phyloP scores from a whole-genome alignment of 2,888 invertebrate species.

The Cheilosia impressa region DNA sequence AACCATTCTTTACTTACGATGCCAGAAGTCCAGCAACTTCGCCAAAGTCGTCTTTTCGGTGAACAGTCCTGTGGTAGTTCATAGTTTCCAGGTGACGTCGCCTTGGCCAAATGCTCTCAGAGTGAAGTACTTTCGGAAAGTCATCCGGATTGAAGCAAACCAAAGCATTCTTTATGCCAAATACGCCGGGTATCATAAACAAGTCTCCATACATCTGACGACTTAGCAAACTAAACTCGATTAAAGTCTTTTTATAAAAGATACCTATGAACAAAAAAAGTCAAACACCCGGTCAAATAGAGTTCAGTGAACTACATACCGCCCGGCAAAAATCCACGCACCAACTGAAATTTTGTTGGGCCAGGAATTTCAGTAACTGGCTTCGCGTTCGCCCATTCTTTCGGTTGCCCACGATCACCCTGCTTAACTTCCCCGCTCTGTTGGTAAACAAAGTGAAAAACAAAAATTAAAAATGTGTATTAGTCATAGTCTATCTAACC shows the following conservation, averaged over 20 bases:
- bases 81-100: slow-evolving; percentile 82
- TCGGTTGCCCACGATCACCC: neutral
- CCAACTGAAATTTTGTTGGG: slow-evolving; percentile 77
- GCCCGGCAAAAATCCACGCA: slow-evolving; percentile 78
- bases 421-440: neutral
- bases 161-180: slow-evolving; percentile 80
- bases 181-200: slow-evolving; percentile 82
- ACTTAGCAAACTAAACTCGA: slow-evolving; percentile 75
- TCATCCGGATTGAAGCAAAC: slow-evolving; percentile 84
- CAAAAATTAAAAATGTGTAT: neutral
- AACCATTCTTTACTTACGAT: slow-evolving; percentile 50
- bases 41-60: slow-evolving; percentile 76
- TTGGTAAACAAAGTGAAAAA: neutral
- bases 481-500: neutral
- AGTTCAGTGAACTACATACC: neutral
- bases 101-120: slow-evolving; percentile 84
- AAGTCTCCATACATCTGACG: slow-evolving; percentile 76
- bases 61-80: slow-evolving; percentile 80
- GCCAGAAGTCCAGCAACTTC: slow-evolving; percentile 69
- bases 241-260: slow-evolving; percentile 72
- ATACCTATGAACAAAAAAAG: slow-evolving; percentile 51
- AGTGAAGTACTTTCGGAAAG: slow-evolving; percentile 83
- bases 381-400: slow-evolving; percentile 76
- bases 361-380: slow-evolving; percentile 78
- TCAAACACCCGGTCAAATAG: neutral